Base-by-base conservation (phyloP, 2,113 vertebrate species). In the Nesogale talazaci region DNA sequence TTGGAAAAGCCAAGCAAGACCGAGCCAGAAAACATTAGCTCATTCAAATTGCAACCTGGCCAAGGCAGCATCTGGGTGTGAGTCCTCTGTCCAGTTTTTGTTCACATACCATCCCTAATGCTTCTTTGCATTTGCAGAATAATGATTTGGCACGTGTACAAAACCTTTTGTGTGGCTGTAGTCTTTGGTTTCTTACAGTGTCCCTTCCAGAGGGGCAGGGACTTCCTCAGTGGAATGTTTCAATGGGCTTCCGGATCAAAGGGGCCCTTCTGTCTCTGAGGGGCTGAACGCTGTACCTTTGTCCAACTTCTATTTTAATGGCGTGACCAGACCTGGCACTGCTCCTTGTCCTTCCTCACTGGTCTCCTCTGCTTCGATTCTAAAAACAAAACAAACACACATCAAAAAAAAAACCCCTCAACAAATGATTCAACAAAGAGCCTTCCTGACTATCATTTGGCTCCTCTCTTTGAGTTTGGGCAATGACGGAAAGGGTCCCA, bases 11-110 rank as follows among this genome's bases (percentile, higher is more conserved):
- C 89, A 96, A 95, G 90, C 19, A 92, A 89, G 89, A 94, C 89
- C 88, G 77, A 96, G 97, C 96, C 97, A 97, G 94, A 95, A 94
- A 95, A 83, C 92, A 96, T 97, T 93, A 97, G 96, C 69, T 97
- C 96, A 97, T 97, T 95, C 72, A 20, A 56, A 82, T 52, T 96
- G 94, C 88, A 95, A 93, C 92, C 95, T 95, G 93, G 97, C 96
- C 97, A 96, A 96, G 95, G 59, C 93, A 94, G 94, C 93, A 96
- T 96, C 95, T 96, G 95, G 94, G 91, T 11, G 38, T 63, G 88
- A 86, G 83, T 88, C 88, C 76, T 93, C 93, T 74, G 79, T 93
- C 95, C 93, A 88, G 95, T 86, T 85, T 94, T 94, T 69, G 82
- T 95, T 88, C 95, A 86, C 88, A 93, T 91, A 83, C 90, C 59